A percentile compares a stretch with the other conserved stretches of the same genome.
phyloP scores from a whole-genome alignment of 2,113 vertebrate genomes.

The Leucopsar rothschildi region DNA sequence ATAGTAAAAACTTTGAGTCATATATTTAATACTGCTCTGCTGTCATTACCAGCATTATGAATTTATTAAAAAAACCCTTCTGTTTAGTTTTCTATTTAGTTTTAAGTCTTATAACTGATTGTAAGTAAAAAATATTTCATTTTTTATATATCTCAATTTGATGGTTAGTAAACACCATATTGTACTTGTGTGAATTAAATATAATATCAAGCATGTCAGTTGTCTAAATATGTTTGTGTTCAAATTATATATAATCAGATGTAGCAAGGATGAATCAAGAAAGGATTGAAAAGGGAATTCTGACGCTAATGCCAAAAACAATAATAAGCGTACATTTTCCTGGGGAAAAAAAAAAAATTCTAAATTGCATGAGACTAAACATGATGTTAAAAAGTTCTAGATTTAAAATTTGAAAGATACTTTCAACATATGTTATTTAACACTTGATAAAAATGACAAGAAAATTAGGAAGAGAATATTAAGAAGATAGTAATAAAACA shows the following conservation, averaged over 20 bases:
- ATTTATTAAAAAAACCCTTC: neutral
- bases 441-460: neutral
- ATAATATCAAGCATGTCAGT: neutral
- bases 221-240: neutral
- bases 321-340: neutral
- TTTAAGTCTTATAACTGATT: neutral
- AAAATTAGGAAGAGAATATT: neutral
- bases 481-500: neutral
- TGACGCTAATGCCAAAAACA: neutral
- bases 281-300: neutral
- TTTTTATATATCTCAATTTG: neutral
- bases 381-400: neutral
- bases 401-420: neutral
- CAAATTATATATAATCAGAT: neutral
- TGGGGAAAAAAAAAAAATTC: fast-evolving
- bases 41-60: neutral
- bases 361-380: neutral
- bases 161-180: neutral
- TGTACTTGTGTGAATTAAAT: neutral
- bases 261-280: neutral
- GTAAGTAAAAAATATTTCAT: neutral
- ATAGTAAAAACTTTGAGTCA: neutral
- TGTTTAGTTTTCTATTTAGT: no score
- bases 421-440: neutral
- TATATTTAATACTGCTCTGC: neutral